A percentile compares a stretch with the other conserved stretches of the same genome.
phyloP scores from a whole-genome alignment of 2,797 vertebrate species.

The Melanogrammus aeglefinus region DNA sequence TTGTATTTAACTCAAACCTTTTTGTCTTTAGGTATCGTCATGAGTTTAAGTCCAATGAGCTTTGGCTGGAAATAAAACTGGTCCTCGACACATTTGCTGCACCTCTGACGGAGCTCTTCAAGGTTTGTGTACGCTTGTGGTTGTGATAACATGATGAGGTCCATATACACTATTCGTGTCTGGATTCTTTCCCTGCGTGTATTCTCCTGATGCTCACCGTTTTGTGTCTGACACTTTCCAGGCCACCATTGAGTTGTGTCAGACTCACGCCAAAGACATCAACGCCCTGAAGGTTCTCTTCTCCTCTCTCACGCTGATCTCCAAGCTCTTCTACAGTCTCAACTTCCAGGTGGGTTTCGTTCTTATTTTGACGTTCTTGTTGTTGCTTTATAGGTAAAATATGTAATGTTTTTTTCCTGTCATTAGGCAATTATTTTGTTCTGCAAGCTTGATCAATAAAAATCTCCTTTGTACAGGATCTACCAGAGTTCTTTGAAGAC shows the following conservation, averaged over 20 bases:
- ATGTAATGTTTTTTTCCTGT: not conserved
- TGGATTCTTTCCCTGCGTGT: not conserved
- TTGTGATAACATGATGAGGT: not conserved
- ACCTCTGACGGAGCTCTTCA: conserved; percentile 94
- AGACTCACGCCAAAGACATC: conserved; percentile 89
- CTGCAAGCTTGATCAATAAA: not conserved
- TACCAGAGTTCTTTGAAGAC: conserved; percentile 99
- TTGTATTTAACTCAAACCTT: not conserved
- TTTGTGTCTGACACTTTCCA: conserved; percentile 53
- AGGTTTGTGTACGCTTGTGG: conserved; percentile 72
- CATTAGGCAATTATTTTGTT: not conserved
- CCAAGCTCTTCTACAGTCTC: conserved; percentile 97
- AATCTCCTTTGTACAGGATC: conserved; percentile 76
- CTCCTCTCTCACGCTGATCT: conserved; percentile 94
- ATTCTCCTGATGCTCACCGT: not conserved
- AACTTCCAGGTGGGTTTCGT: conserved; percentile 89
- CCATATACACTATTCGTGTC: not conserved
- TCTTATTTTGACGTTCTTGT: not conserved
- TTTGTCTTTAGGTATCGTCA: conserved; percentile 86
- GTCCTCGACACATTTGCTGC: conserved; percentile 95
- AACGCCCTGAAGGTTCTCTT: conserved; percentile 95
- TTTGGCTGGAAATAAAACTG: conserved; percentile 97
- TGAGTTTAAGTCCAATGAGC: conserved; percentile 97
- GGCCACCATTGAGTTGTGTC: conserved; percentile 97
- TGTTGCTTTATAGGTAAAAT: too few species aligned